Evolutionary conservation across 2,797 vertebrate species (phyloP), one percentile per base, ranked within the genome.

Genomic region (Orientallactaga sibirica): DNA sequence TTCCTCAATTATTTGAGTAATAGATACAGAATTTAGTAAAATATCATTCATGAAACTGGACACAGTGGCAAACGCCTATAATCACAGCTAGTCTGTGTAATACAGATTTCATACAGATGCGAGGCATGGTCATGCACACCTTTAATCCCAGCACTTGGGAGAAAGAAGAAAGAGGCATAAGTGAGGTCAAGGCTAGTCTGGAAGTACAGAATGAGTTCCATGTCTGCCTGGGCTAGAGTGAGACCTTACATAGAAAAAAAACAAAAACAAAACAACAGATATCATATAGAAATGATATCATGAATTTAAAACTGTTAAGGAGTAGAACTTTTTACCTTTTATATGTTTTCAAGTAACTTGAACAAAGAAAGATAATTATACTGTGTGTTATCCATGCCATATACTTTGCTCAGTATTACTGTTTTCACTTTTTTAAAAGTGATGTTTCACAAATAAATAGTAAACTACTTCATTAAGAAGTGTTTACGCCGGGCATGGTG

Each of bases 1-100:
- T 90, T 84, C 29, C 84, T 96, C 15, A 73, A 8, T 85, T 92
- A 83, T 78, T 90, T 87, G 61, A 89, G 37, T 90, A 55, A 61
- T 15, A 78, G 41, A 71, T 27, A 89, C 62, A 94, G 71, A 93
- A 77, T 37, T 74, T 78, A 70, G 22, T 90, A 80, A 93, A 91
- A 64, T 93, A 74, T 52, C 19, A 67, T 24, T 12, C n/a, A 12
- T 20, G 62, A 55, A 25, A 22, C 71, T 9, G 7, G 85, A 16
- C 41, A 66, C 19, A 76, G 71, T 48, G 16, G 19, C 18, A 55
- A 37, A 15, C 27, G 22, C 14, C 64, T 27, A 4, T 90, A 62
- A 15, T 29, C n/a, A 87, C n/a, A 41, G 74, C 48, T 43, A n/a
- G 55, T 58, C 55, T 58, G 55, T 12, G 11, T 58, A 16, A 58